phyloP scores from a whole-genome alignment of 1,140 invertebrate species.

The Aporrectodea caliginosa region DNA sequence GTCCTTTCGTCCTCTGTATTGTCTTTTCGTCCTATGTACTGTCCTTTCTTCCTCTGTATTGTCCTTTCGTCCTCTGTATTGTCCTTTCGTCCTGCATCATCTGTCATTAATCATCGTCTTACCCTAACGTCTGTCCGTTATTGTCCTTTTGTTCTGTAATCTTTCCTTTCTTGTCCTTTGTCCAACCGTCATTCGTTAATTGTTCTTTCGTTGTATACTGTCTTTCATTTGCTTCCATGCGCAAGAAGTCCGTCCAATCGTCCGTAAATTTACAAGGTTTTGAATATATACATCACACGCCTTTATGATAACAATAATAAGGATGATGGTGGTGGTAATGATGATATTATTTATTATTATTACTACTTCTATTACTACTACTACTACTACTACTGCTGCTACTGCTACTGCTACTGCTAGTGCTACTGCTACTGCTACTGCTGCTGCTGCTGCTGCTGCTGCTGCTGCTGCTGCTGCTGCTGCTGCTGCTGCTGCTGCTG shows the following conservation, averaged over 20 bases:
- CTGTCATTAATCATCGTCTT: too few species aligned
- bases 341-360: neutral
- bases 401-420: neutral
- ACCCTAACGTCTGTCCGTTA: too few species aligned
- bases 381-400: neutral
- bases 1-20: too few species aligned
- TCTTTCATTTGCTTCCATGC: neutral
- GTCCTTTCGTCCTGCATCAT: too few species aligned
- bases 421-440: neutral
- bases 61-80: too few species aligned
- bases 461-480: neutral
- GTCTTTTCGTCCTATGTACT: too few species aligned
- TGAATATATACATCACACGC: too few species aligned
- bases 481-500: neutral
- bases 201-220: neutral
- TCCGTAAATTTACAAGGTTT: too few species aligned
- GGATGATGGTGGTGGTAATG: neutral
- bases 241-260: too few species aligned
- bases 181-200: neutral
- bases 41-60: too few species aligned
- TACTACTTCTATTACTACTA: neutral
- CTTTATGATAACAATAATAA: neutral
- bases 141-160: too few species aligned
- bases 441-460: neutral
- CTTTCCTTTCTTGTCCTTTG: neutral